Base-by-base conservation (phyloP, 2,888 invertebrate genomes). In the Drosophila buzzatii region DNA sequence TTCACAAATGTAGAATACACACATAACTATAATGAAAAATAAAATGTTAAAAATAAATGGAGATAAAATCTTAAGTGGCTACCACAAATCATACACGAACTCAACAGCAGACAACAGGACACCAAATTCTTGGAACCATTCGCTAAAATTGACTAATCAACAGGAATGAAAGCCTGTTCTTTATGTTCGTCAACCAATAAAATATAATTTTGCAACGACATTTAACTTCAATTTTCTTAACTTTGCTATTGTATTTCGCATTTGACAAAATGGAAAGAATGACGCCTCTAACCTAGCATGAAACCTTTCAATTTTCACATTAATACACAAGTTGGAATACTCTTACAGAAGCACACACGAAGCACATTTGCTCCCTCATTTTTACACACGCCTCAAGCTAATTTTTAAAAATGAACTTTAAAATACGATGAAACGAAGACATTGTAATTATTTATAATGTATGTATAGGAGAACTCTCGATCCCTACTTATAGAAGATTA, bases 1-100 rank as follows among this genome's bases (percentile, higher is more conserved):
- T 31, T 55, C 41, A 55, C 55, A 41, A 55, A 10, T 55, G 55
- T 55, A 31, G 55, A n/a, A 41, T 41, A 55, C n/a, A 55, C 55
- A 55, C 52, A 23, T 52, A 53, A 53, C 52, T 53, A 53, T 41
- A 41, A 41, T 18, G 27, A 55, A 23, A 18, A 55, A 41, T 41
- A 41, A 41, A 37, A 51, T 51, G 49, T 51, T 51, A 37, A 10
- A 16, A 53, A 53, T 53, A 53, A 53, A 53, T 23, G 52, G 37
- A 35, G 52, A 53, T 53, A 20, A 53, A 52, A 53, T 37, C 18
- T 37, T 37, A 53, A 53, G 52, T 52, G 52, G 52, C 16, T 37
- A 52, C 37, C 35, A 52, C 52, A 20, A 52, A 16, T 20, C 10
- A 31, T 31, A 31, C 49, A 31, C 49, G 31, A n/a, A 47, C 47